These are phyloP conservation scores for Falco biarmicus DNA, from an alignment of 2,797 vertebrate species.

Conservation along the genomic window DNA sequence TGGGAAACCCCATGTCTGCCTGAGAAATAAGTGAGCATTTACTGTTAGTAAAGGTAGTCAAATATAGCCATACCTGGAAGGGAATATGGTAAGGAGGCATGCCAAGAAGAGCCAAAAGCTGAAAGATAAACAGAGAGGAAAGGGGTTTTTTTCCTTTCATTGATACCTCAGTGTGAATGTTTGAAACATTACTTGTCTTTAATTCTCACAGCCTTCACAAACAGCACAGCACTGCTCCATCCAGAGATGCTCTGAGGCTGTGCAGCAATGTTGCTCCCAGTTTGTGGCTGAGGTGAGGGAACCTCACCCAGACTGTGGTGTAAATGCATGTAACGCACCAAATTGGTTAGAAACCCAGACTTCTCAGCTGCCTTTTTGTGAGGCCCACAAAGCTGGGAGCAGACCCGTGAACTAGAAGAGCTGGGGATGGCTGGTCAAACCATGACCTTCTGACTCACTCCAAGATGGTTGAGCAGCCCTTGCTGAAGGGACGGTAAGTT, in stretches of 20 bases:
- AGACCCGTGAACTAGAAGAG: background rate
- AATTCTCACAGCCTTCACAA: background rate
- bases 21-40: background rate
- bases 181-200: background rate
- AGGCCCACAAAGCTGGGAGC: background rate
- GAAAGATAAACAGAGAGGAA: background rate
- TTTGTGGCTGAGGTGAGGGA: background rate
- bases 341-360: conserved; percentile 2
- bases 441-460: background rate
- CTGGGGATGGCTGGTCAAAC: background rate
- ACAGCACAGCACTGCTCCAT: background rate
- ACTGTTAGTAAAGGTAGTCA: background rate
- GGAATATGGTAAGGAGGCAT: background rate
- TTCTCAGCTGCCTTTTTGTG: conserved; percentile 36
- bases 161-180: background rate
- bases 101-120: background rate
- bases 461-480: background rate
- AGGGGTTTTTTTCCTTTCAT: background rate
- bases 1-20: background rate
- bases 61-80: background rate
- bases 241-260: background rate
- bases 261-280: background rate
- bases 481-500: background rate
- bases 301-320: background rate
- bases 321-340: background rate